Conservation (phyloP, 2,113 vertebrate species). For the Ranitomeya variabilis region DNA sequence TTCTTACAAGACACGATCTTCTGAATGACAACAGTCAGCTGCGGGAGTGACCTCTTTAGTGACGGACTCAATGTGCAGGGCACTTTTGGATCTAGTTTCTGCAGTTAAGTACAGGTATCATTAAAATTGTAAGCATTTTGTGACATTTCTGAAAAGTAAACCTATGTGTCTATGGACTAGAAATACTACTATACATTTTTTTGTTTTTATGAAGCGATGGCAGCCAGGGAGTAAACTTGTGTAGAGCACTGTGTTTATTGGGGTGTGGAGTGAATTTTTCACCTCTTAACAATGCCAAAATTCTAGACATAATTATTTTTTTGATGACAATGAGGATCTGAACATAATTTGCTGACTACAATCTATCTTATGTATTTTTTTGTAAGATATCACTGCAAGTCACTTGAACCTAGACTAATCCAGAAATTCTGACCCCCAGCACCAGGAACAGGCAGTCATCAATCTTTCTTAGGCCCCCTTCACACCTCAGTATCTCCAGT, state of each 20-base stretch:
- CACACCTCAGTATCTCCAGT: too few species aligned
- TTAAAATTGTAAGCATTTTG: not conserved
- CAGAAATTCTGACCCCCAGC: not conserved
- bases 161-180: not conserved
- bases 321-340: not conserved
- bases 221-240: not conserved
- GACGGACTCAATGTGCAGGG: not conserved
- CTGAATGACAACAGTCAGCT: slow-evolving; percentile 17
- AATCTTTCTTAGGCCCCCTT: not conserved
- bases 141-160: not conserved
- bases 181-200: not conserved
- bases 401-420: too few species aligned
- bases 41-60: slow-evolving; percentile 13
- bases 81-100: not conserved
- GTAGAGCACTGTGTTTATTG: not conserved
- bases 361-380: too few species aligned
- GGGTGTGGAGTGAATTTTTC: not conserved
- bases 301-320: slow-evolving; percentile 1
- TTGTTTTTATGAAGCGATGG: not conserved
- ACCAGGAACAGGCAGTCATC: not conserved
- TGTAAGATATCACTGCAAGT: too few species aligned
- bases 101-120: not conserved
- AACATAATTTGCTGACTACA: not conserved
- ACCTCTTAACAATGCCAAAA: not conserved
- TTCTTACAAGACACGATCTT: slow-evolving; percentile 22